Percentiles rank a stretch among this genome's conserved stretches.
These are phyloP conservation scores for Odontamblyopus lacepedii DNA, from an alignment of 2,797 vertebrate genomes.

Conservation along the genomic window DNA sequence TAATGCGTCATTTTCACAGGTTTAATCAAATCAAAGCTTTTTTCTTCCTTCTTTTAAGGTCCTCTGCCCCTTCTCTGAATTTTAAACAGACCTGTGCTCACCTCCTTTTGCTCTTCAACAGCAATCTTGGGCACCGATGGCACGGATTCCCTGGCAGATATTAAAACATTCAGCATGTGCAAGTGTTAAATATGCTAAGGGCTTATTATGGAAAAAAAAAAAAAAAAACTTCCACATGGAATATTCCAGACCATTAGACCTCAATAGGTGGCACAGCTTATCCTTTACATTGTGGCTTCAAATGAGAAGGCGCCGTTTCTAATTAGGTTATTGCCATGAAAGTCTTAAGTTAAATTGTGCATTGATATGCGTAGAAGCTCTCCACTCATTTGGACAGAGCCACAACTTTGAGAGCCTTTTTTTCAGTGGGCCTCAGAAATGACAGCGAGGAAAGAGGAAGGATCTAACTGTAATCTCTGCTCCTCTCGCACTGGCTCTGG, in stretches of 20 bases:
- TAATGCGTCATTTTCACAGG: constrained; percentile 52
- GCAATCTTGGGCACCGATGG: constrained; percentile 51
- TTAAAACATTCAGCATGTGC: constrained; percentile 59
- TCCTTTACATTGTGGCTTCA: constrained; percentile 69
- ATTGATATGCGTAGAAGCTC: constrained; percentile 66
- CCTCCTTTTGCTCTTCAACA: constrained; percentile 53
- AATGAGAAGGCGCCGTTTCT: constrained; percentile 63
- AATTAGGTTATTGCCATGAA: constrained; percentile 73
- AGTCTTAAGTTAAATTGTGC: constrained; percentile 72
- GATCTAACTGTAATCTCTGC: constrained; percentile 55
- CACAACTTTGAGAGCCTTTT: constrained; percentile 18
- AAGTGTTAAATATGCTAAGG: constrained; percentile 77
- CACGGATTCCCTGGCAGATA: constrained; percentile 56
- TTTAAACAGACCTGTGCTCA: constrained; percentile 59
- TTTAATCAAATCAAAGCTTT: constrained; percentile 72
- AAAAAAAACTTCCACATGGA: constrained; percentile 47
- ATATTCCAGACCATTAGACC: constrained; percentile 58
- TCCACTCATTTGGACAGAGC: constrained; percentile 49
- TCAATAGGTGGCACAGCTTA: constrained; percentile 53
- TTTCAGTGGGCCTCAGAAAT: constrained; percentile 38
- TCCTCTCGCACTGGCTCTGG: constrained; percentile 43
- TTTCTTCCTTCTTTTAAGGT: constrained; percentile 43
- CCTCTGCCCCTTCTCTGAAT: constrained; percentile 53
- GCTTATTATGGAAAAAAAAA: constrained; percentile 46
- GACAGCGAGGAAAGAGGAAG: constrained; percentile 46